A percentile compares a stretch with the other conserved stretches of the same genome.
Evolutionary conservation across 2,113 vertebrate species (phyloP).

Genomic region (Sinocyclocheilus anshuiensis): DNA sequence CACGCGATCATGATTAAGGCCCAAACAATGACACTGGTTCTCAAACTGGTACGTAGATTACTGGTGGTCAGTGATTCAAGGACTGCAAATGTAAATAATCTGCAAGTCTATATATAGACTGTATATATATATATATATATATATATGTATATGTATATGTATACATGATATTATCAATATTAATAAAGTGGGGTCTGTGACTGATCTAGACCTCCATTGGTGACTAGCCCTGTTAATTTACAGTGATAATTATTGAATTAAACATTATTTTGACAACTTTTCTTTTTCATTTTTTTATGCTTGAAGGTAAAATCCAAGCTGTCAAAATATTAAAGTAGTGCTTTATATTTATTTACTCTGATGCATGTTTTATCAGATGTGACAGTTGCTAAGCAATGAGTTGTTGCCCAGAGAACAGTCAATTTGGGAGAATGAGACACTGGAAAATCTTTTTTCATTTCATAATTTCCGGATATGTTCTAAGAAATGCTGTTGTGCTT

Average conservation of each 20-base stretch:
- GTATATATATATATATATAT: neutral
- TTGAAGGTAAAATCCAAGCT: neutral
- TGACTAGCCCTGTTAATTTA: neutral
- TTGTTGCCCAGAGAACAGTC: constrained; percentile 39
- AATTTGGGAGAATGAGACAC: neutral
- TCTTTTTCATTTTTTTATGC: neutral
- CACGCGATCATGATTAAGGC: neutral
- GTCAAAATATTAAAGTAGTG: neutral
- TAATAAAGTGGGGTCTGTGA: no score
- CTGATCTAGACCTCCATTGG: neutral
- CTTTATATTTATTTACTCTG: constrained; percentile 6
- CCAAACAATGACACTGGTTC: constrained; percentile 13
- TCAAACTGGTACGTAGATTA: neutral
- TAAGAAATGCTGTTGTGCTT: neutral
- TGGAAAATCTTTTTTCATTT: neutral
- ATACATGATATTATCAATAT: neutral
- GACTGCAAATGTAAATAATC: neutral
- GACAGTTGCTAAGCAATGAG: constrained; percentile 13
- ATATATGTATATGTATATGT: neutral
- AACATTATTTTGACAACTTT: neutral
- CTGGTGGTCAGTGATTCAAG: neutral
- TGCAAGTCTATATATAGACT: neutral
- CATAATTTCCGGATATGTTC: neutral
- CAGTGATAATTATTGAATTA: neutral
- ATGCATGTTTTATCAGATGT: neutral